Evolutionary conservation across 2,888 invertebrate genomes (phyloP), one percentile per base, ranked within the genome.

Genomic region (Meandrusa payeni): DNA sequence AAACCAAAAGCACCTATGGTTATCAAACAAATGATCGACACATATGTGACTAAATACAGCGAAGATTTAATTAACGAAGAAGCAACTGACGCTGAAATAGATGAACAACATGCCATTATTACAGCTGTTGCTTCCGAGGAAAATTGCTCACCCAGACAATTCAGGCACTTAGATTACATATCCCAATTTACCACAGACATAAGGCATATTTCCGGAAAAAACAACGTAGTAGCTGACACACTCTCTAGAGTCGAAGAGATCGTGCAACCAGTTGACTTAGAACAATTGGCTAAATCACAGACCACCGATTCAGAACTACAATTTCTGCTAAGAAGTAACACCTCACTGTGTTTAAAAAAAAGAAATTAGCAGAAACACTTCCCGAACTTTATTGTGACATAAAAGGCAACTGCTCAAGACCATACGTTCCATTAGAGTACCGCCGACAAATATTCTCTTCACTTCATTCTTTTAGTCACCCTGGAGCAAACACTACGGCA

Each of bases 121-220:
- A n/a, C n/a, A n/a, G n/a, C n/a, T n/a, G n/a, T 15, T 4, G 15
- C 15, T 15, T 15, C 4, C 15, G 4, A 15, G 15, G 15, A 15
- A 4, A 15, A 61, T 4, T 54, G 54, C 5, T 51, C 66, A 1
- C 70, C 67, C 0, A 37, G 69, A 2, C 69, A 74, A 47, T 41
- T 55, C 5, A 36, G 67, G 2, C 59, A 72, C 2, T 48, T 79
- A 0, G 57, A 59, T 28, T 63, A 50, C 10, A 64, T 71, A 6
- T 23, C 53, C 0, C 62, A 72, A 42, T 74, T 71, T 45, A 57
- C 64, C 0, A 68, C 62, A 0, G 57, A 70, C 24, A 67, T 75
- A 2, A 49, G 47, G 2, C 55, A 71, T 41, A 50, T 71, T 2
- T 24, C 52, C 1, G 64, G 69, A 1, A 26, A 41, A n/a, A 52